Evolutionary conservation across 2,888 invertebrate species (phyloP).

Genomic region (Isoperla grammatica): DNA sequence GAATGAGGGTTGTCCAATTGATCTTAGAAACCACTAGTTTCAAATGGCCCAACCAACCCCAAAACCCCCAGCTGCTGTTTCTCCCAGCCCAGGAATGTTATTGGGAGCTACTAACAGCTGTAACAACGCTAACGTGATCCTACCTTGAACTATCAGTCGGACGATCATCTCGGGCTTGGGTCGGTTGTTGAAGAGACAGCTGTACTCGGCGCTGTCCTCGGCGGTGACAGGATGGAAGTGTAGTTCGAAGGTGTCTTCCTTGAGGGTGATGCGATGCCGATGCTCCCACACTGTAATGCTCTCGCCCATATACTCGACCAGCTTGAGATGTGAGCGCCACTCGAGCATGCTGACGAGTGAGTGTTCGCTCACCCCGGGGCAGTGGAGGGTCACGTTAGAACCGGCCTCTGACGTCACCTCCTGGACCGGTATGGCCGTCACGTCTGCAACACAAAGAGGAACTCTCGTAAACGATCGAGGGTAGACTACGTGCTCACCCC

Average conservation of each 20-base stretch:
- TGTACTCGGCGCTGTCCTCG: slow-evolving; percentile 60
- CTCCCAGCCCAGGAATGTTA: slow-evolving; percentile 10
- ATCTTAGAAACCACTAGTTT: slow-evolving; percentile 5
- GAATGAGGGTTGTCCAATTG: slow-evolving; percentile 4
- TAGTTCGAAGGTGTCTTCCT: slow-evolving; percentile 56
- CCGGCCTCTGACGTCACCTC: slow-evolving; percentile 58
- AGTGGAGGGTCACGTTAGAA: slow-evolving; percentile 58
- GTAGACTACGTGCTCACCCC: no score
- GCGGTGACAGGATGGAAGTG: slow-evolving; percentile 58
- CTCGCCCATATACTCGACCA: slow-evolving; percentile 50
- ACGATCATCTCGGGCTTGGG: slow-evolving; percentile 60
- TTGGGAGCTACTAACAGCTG: slow-evolving; percentile 5
- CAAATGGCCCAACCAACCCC: slow-evolving; percentile 4
- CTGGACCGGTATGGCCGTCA: slow-evolving; percentile 52
- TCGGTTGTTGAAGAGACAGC: slow-evolving; percentile 62
- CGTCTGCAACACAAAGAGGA: slow-evolving; percentile 48
- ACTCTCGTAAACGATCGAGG: no score
- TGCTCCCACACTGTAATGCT: slow-evolving; percentile 50
- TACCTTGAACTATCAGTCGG: slow-evolving; percentile 62
- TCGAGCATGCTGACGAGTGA: slow-evolving; percentile 58
- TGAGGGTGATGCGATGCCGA: slow-evolving; percentile 52
- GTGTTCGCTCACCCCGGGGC: slow-evolving; percentile 63
- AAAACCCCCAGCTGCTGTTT: not conserved
- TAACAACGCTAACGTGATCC: slow-evolving; percentile 34
- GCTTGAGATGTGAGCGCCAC: slow-evolving; percentile 51